phyloP scores from a whole-genome alignment of 1,140 invertebrate species.

The Ericerus pela region DNA sequence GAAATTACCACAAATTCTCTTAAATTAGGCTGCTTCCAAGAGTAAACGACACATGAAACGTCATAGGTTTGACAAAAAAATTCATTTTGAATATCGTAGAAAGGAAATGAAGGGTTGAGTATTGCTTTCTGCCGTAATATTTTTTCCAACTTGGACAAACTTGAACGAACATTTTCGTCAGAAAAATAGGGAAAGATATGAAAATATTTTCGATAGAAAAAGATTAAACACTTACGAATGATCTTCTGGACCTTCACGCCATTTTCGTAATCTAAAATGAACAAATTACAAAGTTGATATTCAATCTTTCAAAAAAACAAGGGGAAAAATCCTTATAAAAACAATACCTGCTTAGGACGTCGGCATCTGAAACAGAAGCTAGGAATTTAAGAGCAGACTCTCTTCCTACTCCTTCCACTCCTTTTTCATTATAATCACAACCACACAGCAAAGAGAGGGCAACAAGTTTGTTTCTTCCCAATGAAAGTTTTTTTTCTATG shows the following conservation, averaged over 20 bases:
- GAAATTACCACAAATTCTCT: conserved; percentile 48
- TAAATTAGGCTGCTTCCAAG: conserved; percentile 49
- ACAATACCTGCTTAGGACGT: conserved; percentile 42
- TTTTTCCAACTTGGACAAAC: conserved; percentile 42
- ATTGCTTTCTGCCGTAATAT: conserved; percentile 51
- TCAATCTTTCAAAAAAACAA: background rate
- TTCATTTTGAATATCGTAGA: conserved; percentile 55
- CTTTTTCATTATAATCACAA: conserved; percentile 67
- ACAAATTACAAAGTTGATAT: too few relatives aligned
- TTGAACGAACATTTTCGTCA: conserved; percentile 10
- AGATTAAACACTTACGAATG: too few relatives aligned
- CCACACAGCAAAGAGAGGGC: conserved; percentile 68
- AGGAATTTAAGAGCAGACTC: conserved; percentile 61
- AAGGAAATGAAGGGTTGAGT: conserved; percentile 46
- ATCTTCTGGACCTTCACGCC: too few relatives aligned
- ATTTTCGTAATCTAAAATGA: too few relatives aligned
- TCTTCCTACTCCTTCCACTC: conserved; percentile 64
- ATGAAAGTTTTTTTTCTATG: conserved; percentile 40
- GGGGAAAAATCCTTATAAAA: background rate
- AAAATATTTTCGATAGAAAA: too few relatives aligned
- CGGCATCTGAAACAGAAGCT: conserved; percentile 39
- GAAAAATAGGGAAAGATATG: too few relatives aligned
- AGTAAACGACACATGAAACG: conserved; percentile 32
- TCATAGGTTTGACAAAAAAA: conserved; percentile 40
- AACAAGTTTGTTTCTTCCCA: conserved; percentile 68